phyloP scores from a whole-genome alignment of 2,113 vertebrate species.

The Neoarius graeffei region DNA sequence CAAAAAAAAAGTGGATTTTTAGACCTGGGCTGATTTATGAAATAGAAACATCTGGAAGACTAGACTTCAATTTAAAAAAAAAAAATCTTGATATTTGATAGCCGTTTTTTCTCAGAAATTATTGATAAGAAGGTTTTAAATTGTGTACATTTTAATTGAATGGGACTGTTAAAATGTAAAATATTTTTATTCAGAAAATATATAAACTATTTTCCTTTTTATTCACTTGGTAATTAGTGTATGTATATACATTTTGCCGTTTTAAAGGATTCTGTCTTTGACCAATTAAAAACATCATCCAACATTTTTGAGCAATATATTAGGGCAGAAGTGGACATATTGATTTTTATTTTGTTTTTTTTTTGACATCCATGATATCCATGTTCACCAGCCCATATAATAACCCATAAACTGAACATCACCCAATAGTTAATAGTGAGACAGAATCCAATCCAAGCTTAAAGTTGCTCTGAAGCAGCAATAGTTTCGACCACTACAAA shows the following conservation, averaged over 20 bases:
- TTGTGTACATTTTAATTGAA: neutral
- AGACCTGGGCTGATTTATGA: neutral
- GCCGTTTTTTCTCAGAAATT: neutral
- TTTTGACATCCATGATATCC: neutral
- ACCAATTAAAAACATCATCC: neutral
- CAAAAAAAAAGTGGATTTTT: neutral
- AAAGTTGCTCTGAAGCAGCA: neutral
- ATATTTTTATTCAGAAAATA: neutral
- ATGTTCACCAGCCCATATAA: neutral
- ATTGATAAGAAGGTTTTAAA: neutral
- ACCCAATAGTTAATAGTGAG: neutral
- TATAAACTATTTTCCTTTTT: no score
- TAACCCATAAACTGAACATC: neutral
- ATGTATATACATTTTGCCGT: neutral
- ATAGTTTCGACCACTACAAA: neutral
- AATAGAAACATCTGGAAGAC: neutral
- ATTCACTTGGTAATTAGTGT: neutral
- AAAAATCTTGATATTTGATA: neutral
- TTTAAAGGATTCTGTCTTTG: neutral
- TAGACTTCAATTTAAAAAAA: neutral
- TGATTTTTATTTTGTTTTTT: neutral
- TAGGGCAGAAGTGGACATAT: neutral
- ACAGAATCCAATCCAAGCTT: neutral
- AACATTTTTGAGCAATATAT: neutral
- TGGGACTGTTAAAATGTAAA: neutral